Conservation (phyloP, 2,888 invertebrate species). For the Temnothorax rugatulus region DNA sequence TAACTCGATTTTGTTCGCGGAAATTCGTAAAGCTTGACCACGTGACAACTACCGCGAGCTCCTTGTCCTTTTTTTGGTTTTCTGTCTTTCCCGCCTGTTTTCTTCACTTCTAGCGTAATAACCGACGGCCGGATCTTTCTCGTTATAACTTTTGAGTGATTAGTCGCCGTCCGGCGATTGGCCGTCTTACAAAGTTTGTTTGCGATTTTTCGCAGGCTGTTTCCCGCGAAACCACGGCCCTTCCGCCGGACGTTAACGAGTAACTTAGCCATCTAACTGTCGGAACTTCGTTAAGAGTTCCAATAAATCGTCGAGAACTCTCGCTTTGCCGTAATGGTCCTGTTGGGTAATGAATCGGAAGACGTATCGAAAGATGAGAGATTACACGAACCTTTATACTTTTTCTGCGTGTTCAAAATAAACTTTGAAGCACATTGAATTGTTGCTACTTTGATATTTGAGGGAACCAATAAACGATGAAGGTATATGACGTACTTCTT, state of each 20-base stretch:
- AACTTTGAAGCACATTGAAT: background rate
- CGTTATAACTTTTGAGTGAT: constrained; percentile 63
- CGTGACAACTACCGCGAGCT: constrained; percentile 51
- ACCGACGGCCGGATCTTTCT: constrained; percentile 53
- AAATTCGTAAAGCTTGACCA: constrained; percentile 64
- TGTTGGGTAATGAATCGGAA: constrained; percentile 55
- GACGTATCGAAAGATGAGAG: constrained; percentile 52
- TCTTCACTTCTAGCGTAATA: constrained; percentile 47
- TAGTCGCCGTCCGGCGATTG: constrained; percentile 56
- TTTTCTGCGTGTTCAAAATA: constrained; percentile 10
- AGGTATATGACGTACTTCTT: background rate
- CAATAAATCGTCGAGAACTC: constrained; percentile 54
- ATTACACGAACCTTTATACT: constrained; percentile 21
- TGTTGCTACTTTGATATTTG: background rate
- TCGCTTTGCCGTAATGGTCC: constrained; percentile 50
- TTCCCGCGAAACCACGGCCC: constrained; percentile 51
- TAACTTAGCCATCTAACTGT: constrained; percentile 58
- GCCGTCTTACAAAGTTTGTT: constrained; percentile 56
- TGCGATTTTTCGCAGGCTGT: constrained; percentile 55
- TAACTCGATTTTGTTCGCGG: constrained; percentile 66
- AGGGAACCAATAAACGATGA: background rate
- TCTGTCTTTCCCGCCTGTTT: constrained; percentile 23
- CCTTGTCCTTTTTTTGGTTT: background rate
- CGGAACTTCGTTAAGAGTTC: constrained; percentile 57
- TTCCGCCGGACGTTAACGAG: constrained; percentile 56